Evolutionary conservation across 2,888 invertebrate genomes (phyloP).

Genomic region (Drosophila algonquin): DNA sequence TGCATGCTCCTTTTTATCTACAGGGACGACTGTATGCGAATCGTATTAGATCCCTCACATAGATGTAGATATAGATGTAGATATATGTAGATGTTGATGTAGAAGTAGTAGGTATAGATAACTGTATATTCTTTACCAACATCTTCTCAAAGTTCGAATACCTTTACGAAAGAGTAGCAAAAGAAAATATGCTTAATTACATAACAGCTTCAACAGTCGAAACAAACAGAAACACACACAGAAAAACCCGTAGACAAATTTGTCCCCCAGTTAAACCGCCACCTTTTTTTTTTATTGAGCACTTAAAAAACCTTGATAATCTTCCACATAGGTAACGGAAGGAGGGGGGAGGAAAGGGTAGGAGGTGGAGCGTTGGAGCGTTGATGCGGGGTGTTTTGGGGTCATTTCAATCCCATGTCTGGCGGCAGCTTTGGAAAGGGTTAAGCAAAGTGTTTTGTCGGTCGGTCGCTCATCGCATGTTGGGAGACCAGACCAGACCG

Average conservation of each 20-base stretch:
- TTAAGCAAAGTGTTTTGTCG: conserved; percentile 66
- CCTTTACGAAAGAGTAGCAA: no score
- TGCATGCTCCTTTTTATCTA: no score
- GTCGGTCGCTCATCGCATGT: conserved; percentile 63
- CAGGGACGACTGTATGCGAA: no score
- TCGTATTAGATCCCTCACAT: no score
- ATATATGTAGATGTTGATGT: no score
- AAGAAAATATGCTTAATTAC: conserved; percentile 9
- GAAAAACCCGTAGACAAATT: conserved; percentile 8
- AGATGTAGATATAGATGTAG: no score
- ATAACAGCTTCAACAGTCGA: conserved; percentile 13
- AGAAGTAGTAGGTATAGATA: no score
- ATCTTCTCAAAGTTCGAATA: no score
- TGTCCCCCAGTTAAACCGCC: conserved; percentile 19
- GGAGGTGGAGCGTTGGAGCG: no score
- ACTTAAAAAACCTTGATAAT: conserved; percentile 37
- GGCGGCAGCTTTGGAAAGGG: conserved; percentile 36
- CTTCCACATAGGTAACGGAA: not conserved
- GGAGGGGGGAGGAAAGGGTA: no score
- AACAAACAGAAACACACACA: not conserved
- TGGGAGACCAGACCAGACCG: conserved; percentile 9
- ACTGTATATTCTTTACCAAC: no score
- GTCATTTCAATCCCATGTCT: conserved; percentile 29
- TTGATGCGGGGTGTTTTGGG: not conserved
- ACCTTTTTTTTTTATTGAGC: conserved; percentile 42